Evolutionary conservation across 2,888 invertebrate genomes (phyloP), one percentile per base, ranked within the genome.

Genomic region (Orgyia antiqua): DNA sequence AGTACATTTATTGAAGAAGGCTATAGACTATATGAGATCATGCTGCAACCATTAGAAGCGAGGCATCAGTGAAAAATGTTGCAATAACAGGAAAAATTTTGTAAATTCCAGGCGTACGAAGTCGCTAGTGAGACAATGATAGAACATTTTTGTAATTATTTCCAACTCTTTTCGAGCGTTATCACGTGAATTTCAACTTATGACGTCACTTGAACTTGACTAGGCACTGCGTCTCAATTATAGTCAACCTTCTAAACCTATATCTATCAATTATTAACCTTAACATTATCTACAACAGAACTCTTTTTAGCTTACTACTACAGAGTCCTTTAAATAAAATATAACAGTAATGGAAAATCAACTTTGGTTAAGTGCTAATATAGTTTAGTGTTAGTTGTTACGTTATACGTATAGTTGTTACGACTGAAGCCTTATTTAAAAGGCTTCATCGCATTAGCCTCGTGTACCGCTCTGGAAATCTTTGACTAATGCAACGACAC

Each of bases 381-480:
- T 20, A 24, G 48, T 21, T 17, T n/a, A 23, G 12, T 27, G 15
- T 27, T 7, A 5, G 7, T 25, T 13, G 10, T 5, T 11, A 21
- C 2, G 9, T 13, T 11, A n/a, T n/a, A 13, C 10, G 13, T 18
- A n/a, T n/a, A n/a, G n/a, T n/a, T n/a, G n/a, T n/a, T n/a, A 50
- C 29, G 48, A 52, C 53, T 33, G 31, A 56, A 44, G 45, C 38
- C 32, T 41, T 45, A 65, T 65, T 66, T 51, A 27, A 58, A 50
- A 24, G 71, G 61, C 55, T 65, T 74, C 78, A 77, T 78, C 75
- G 72, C 69, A 74, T 78, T 77, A 78, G 33, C 30, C 4, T 15
- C 15, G 34, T 58, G 63, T 64, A 61, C 67, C 55, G 58, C 49
- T 30, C 39, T 51, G 58, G 57, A 66, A 69, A 66, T 68, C 57